These are phyloP conservation scores for Rhinoderma darwinii DNA, from an alignment of 2,113 vertebrate genomes.

Conservation along the genomic window DNA sequence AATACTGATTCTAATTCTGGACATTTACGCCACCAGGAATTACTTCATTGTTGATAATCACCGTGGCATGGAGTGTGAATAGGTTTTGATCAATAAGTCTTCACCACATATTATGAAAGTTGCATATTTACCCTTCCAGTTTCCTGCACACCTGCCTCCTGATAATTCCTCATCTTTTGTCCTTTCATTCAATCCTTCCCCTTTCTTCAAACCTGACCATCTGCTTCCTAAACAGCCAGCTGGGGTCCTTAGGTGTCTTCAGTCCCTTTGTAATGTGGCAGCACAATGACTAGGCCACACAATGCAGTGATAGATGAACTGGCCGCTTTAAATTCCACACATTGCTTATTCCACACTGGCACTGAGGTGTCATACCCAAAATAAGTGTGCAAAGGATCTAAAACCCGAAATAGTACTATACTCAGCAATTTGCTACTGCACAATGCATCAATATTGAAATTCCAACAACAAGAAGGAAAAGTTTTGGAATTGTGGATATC, in stretches of 20 bases:
- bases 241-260: slow-evolving; percentile 48
- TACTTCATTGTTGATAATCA: not conserved
- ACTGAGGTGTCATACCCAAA: not conserved
- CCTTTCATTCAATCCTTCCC: not conserved
- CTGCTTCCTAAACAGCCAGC: slow-evolving; percentile 55
- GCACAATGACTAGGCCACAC: slow-evolving; percentile 18
- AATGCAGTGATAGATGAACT: slow-evolving; percentile 41
- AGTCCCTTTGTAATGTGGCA: slow-evolving; percentile 43
- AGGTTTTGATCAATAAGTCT: slow-evolving; percentile 17
- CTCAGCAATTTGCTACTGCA: not conserved
- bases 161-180: slow-evolving; percentile 43
- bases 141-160: slow-evolving; percentile 53
- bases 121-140: slow-evolving; percentile 43
- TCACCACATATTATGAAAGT: slow-evolving; percentile 2
- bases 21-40: not conserved
- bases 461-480: too few relatives aligned
- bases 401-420: not conserved
- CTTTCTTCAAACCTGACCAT: slow-evolving; percentile 49
- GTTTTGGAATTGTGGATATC: too few relatives aligned
- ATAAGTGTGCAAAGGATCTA: not conserved
- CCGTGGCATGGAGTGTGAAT: not conserved
- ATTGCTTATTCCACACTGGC: not conserved
- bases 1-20: not conserved
- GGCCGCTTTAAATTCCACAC: slow-evolving; percentile 28
- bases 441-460: not conserved